Base-by-base conservation (phyloP, 2,113 vertebrate genomes). In the Osmerus mordax region DNA sequence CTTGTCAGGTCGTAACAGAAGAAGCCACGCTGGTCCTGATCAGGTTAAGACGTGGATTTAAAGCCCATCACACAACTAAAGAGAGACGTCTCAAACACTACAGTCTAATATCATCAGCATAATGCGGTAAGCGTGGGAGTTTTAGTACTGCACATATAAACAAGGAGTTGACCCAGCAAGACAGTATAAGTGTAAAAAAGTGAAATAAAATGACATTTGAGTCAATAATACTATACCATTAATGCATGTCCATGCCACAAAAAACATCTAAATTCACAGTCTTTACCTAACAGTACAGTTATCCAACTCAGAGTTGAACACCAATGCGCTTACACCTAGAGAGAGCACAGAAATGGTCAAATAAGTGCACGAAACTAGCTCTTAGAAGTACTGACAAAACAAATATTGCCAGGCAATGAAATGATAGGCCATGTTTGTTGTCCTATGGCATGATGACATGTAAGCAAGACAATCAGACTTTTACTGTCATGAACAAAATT, bases 221-320 rank as follows among this genome's bases (percentile, higher is more conserved):
- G 91, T 92, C 87, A 88, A 88, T 90, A 90, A 94, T 87, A 93
- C 93, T 91, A 94, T 93, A 91, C 91, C 92, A 96, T 79, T 90
- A 94, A 96, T 96, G 95, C 94, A 94, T 95, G 94, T 95, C 93
- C 97, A 99, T 99, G 97, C 97, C 95, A 98, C 95, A 87, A 92
- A 91, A 93, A 97, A 96, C 92, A 94, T 92, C 89, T 91, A 97
- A 86, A 90, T 93, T 94, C 93, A 96, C 90, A 92, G 91, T 93
- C 89, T 91, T 95, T 94, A 96, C 87, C 78, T 95, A 94, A 92
- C 94, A 93, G 92, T 95, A 98, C 93, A 95, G 94, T 95, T 93
- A 94, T 92, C 92, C 93, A 94, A 95, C 94, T 92, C 87, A 82
- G 88, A 92, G 92, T 94, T 93, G 91, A 94, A 94, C 94, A 94